Percentiles rank a stretch among this genome's conserved stretches.
Conservation (phyloP, 2,113 vertebrate species). For the Protobothrops mucrosquamatus region DNA sequence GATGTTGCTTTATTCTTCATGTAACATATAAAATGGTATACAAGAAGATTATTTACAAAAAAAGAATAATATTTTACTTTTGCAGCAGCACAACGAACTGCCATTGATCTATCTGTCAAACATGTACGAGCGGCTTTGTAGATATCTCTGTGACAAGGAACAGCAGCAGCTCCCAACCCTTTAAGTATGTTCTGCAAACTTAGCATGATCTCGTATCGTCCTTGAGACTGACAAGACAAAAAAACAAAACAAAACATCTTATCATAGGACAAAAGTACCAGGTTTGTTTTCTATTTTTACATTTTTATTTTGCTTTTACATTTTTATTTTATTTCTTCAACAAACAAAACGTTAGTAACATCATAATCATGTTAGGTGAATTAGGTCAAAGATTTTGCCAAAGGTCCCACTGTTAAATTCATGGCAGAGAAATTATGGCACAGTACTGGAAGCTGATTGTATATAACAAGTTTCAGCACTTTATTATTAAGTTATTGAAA, state of each 20-base stretch:
- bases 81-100: slow-evolving; percentile 90
- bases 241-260: no score
- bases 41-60: slow-evolving; percentile 20
- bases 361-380: not conserved
- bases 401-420: not conserved
- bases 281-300: not conserved
- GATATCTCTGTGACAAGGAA: slow-evolving; percentile 85
- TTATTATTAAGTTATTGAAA: not conserved
- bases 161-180: slow-evolving; percentile 80
- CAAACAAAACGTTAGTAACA: not conserved
- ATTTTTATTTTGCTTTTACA: not conserved
- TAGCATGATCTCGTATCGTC: slow-evolving; percentile 91
- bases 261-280: not conserved
- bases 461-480: not conserved
- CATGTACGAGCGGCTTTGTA: slow-evolving; percentile 88
- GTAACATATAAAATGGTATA: slow-evolving; percentile 7
- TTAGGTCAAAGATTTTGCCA: not conserved
- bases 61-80: slow-evolving; percentile 74
- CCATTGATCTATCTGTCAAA: slow-evolving; percentile 90
- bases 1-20: not conserved
- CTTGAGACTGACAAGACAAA: slow-evolving; percentile 85
- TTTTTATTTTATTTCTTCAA: no score
- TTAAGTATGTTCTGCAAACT: slow-evolving; percentile 84
- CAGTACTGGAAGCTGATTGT: not conserved
- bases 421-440: not conserved